Conservation (phyloP, 2,888 invertebrate species). For the Hydraecia micacea region DNA sequence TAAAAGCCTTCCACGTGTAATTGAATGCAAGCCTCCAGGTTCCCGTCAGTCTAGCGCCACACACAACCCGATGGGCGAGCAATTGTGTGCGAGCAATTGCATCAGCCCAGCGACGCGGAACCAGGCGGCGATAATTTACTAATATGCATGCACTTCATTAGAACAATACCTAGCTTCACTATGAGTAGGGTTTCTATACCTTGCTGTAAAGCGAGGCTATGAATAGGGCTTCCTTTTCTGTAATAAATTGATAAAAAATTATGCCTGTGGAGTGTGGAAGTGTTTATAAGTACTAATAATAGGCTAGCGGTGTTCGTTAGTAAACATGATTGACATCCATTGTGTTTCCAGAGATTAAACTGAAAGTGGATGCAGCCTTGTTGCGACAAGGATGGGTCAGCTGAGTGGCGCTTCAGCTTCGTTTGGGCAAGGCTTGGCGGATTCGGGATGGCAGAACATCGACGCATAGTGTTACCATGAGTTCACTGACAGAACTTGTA, state of each 20-base stretch:
- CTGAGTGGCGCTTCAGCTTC: background rate
- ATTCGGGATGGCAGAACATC: background rate
- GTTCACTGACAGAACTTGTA: too few relatives aligned
- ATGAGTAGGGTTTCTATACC: background rate
- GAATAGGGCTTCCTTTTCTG: constrained; percentile 1
- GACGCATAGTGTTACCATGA: too few relatives aligned
- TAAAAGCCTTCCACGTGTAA: background rate
- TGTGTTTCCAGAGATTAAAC: background rate
- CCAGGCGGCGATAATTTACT: constrained; percentile 29
- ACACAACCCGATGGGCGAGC: background rate
- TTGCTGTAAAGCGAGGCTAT: background rate
- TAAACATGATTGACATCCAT: background rate
- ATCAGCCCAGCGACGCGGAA: constrained; percentile 30
- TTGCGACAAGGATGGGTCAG: too few relatives aligned
- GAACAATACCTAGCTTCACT: constrained; percentile 10
- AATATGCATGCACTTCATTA: constrained; percentile 39
- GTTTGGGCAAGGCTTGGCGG: background rate
- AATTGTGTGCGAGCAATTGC: constrained; percentile 43
- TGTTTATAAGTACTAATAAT: constrained; percentile 19
- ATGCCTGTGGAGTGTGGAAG: background rate
- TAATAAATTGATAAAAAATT: constrained; percentile 1
- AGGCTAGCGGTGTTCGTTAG: background rate
- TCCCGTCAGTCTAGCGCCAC: background rate
- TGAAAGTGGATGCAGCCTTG: background rate
- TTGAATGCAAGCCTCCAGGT: background rate